Evolutionary conservation across 2,797 vertebrate genomes (phyloP), one percentile per base, ranked within the genome.

Genomic region (Dendrocincla fuliginosa): DNA sequence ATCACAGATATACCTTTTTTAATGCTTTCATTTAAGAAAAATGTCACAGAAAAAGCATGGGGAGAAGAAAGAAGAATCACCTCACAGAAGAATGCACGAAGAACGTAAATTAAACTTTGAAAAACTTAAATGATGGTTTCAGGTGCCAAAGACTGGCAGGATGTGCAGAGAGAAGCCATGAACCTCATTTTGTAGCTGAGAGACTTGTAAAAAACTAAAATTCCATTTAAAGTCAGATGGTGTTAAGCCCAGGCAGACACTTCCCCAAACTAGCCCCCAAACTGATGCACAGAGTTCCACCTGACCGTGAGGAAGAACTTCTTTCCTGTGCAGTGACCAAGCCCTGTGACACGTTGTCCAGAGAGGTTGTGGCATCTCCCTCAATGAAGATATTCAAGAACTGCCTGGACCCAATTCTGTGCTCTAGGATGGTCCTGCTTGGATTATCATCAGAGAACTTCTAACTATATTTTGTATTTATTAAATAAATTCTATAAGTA

Each of bases 241-340:
- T 49, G 16, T 32, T 30, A 79, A 42, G 5, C 46, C 37, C 47
- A 61, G 35, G 42, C 39, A 80, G 63, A 61, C 16, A 28, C 16
- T 76, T 49, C 16, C 52, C 41, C 70, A 84, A 41, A 47, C 2
- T 20, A 3, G 32, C 71, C 37, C 67, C 53, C 44, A 44, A 44
- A 44, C 4, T 59, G 33, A 73, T 32, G 32, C 49, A 56, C 23
- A 12, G 16, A 49, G 13, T 30, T 69, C 42, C 18, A 56, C 14
- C 55, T 50, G 33, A 78, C 19, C 13, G 14, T 8, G 17, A 71
- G 7, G 37, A 59, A 28, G 33, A 35, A 53, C 9, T 13, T 37
- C 20, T 10, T 35, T 35, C 5, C 33, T 78, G 46, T 19, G 33
- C 33, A 33, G 44, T 59, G 24, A 33, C 1, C 0, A 0, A n/a